Conservation (phyloP, 2,888 invertebrate genomes). For the Zeuzera pyrina region DNA sequence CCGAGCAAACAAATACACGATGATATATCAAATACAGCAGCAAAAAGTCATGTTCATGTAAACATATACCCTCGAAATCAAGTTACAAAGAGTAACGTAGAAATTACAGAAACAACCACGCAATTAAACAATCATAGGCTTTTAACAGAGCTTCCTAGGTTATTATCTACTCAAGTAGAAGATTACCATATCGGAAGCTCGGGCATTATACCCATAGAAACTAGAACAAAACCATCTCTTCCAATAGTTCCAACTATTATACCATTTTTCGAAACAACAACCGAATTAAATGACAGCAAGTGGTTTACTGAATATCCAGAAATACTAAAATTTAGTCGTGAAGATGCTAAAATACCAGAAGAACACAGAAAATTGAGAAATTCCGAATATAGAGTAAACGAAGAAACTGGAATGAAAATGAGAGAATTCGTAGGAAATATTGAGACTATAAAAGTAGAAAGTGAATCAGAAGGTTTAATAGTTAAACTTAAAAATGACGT, state of each 20-base stretch:
- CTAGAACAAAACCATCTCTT: slow-evolving; percentile 19
- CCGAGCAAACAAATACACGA: slow-evolving; percentile 16
- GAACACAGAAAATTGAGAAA: slow-evolving; percentile 30
- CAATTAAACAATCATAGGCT: slow-evolving; percentile 13
- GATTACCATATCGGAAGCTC: slow-evolving; percentile 58
- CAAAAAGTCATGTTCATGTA: slow-evolving; percentile 77
- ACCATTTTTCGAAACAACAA: slow-evolving; percentile 30
- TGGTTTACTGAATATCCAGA: slow-evolving; percentile 38
- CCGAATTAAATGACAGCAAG: slow-evolving; percentile 17
- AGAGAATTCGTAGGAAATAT: slow-evolving; percentile 13
- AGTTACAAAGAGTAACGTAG: slow-evolving; percentile 13
- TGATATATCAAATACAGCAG: slow-evolving; percentile 24
- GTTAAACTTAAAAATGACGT: slow-evolving; percentile 38
- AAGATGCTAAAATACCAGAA: slow-evolving; percentile 55
- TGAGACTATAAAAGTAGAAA: slow-evolving; percentile 2
- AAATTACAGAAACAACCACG: slow-evolving; percentile 17
- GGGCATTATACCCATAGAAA: slow-evolving; percentile 43
- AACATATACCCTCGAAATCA: slow-evolving; percentile 72
- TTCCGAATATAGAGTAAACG: slow-evolving; percentile 11
- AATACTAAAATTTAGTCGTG: slow-evolving; percentile 47
- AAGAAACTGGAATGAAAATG: slow-evolving; percentile 14
- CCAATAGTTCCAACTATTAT: slow-evolving; percentile 25
- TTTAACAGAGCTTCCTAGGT: slow-evolving; percentile 28
- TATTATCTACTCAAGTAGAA: slow-evolving; percentile 45
- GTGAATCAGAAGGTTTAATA: slow-evolving; percentile 27